These are phyloP conservation scores for Actenoides lindsayi DNA, from an alignment of 2,113 vertebrate species.

Conservation along the genomic window DNA sequence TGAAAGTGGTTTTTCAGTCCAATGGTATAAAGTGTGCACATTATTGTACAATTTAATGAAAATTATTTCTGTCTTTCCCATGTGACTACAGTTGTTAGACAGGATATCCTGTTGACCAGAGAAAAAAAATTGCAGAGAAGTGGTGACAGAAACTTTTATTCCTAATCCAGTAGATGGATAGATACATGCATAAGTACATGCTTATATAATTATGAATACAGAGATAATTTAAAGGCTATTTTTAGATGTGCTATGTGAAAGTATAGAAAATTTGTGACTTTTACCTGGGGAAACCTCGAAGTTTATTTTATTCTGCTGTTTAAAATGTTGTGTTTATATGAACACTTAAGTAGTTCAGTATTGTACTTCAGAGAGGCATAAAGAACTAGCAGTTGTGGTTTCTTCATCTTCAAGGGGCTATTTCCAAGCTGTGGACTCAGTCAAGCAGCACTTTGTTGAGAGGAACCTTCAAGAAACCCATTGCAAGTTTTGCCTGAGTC, in stretches of 20 bases:
- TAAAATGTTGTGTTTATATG: neutral
- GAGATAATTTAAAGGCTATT: neutral
- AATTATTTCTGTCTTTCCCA: neutral
- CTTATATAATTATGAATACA: neutral
- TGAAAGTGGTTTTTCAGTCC: neutral
- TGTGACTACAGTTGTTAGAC: neutral
- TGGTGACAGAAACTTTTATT: neutral
- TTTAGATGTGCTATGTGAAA: neutral
- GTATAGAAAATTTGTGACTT: neutral
- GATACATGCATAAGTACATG: neutral
- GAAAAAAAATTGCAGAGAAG: neutral
- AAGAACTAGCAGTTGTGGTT: neutral
- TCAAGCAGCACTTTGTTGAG: neutral
- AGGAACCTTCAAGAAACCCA: conserved; percentile 1
- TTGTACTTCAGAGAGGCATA: neutral
- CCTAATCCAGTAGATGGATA: neutral
- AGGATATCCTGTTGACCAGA: neutral
- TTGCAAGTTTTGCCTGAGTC: conserved; percentile 6
- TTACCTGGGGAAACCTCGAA: neutral
- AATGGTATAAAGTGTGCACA: neutral
- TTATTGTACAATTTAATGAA: neutral
- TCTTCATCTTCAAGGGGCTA: conserved; percentile 23
- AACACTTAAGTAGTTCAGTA: neutral
- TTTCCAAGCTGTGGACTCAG: conserved; percentile 1
- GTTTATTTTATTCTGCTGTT: neutral